A percentile compares a stretch with the other conserved stretches of the same genome.
phyloP scores from a whole-genome alignment of 2,113 vertebrate species.

The Rhynchopsitta pachyrhyncha region DNA sequence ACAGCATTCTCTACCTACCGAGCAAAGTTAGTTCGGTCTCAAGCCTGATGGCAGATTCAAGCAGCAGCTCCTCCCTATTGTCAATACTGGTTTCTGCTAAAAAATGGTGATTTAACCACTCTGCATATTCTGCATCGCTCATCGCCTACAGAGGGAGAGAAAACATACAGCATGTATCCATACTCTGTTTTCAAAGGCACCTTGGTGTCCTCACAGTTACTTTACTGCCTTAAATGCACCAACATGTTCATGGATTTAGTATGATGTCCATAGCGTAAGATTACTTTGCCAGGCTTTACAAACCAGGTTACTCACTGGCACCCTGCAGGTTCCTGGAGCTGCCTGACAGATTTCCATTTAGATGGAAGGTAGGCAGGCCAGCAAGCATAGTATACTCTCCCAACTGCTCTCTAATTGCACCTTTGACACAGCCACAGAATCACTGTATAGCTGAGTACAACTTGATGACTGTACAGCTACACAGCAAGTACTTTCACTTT shows the following conservation, averaged over 20 bases:
- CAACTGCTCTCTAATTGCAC: not conserved
- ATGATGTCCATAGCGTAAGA: rapidly evolving
- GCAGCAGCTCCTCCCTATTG: constrained; percentile 85
- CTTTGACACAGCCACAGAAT: not conserved
- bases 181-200: not conserved
- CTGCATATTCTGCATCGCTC: constrained; percentile 83
- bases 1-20: constrained; percentile 73
- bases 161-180: not conserved
- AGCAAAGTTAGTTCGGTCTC: constrained; percentile 88
- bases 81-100: constrained; percentile 93
- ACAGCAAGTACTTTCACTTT: not conserved
- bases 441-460: not conserved
- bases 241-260: not conserved
- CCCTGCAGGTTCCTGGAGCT: not conserved
- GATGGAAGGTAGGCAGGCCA: not conserved
- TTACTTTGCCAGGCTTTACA: not conserved
- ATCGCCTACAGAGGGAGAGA: constrained; percentile 75
- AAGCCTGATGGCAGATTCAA: constrained; percentile 84
- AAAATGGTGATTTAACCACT: constrained; percentile 84
- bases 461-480: not conserved
- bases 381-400: not conserved
- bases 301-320: not conserved
- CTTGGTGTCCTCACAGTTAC: not conserved
- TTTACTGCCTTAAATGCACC: not conserved
- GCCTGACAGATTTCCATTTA: not conserved